Base-by-base conservation (phyloP, 53 echinoderm and acorn worm genomes). In the Stichopus horrens region DNA sequence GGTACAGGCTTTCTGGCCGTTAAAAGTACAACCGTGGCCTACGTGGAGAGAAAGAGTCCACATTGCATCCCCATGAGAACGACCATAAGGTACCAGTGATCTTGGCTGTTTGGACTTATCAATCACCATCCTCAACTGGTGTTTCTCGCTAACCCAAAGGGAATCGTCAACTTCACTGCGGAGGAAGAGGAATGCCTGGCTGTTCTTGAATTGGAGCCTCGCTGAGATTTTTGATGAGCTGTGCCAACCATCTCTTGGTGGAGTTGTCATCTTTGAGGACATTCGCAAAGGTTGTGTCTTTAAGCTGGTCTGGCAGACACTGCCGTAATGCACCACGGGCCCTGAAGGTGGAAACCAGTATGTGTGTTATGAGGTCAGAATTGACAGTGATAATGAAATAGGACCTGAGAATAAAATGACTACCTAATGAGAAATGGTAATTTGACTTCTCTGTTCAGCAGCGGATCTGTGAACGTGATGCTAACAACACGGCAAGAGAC, bases 141-240 rank as follows among this genome's bases (percentile, higher is more conserved):
- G 37, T 2, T 37, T 37, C 37, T 37, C 37, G 2, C 37, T 37
- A 37, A 37, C 37, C 2, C 37, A 2, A 37, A 37, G 37, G 37
- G 37, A 37, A 37, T 37, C 37, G 0, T 37, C 37, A 37, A 37
- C 0, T 7, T 71, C 71, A 71, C 88, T 91, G 91, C 23, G 96
- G 94, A 55, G 99, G 99, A 57, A 96, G 89, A 76, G 99, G 99
- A 74, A 99, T 99, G 54, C 96, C 93, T 74, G 92, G 66, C 0
- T 93, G 94, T 77, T 94, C 94, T 73, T 91, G 92, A 10, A 92
- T 90, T 10, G 91, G 90, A n/a, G 96, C 90, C 68, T 99, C 99
- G 11, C 94, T 93, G n/a, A 99, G 94, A 89, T 99, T 99, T 86
- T 99, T 99, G 79, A 99, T 99, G 53, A 99, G 99, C 90, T 99